A percentile compares a stretch with the other conserved stretches of the same genome.
Evolutionary conservation across 2,113 vertebrate genomes (phyloP).

Genomic region (Candoia aspera): DNA sequence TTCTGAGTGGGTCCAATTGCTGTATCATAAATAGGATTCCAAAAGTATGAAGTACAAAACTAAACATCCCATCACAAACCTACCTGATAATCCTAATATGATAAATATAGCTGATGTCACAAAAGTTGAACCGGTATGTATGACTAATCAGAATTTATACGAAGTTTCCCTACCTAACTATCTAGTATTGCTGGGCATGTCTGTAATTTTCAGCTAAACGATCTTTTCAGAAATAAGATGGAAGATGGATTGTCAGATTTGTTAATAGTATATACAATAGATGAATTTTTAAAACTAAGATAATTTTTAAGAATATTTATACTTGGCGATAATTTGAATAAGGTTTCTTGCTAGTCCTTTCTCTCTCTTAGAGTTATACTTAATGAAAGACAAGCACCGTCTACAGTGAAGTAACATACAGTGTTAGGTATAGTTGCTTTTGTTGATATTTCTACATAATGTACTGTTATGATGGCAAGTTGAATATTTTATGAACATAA

Average conservation of each 20-base stretch:
- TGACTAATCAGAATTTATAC: background rate
- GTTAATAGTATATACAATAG: background rate
- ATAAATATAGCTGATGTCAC: too few relatives aligned
- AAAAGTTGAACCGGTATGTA: too few relatives aligned
- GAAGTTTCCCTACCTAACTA: too few relatives aligned
- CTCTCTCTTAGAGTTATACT: constrained; percentile 8
- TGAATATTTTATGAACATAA: constrained; percentile 20
- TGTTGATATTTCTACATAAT: constrained; percentile 37
- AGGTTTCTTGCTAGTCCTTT: constrained; percentile 41
- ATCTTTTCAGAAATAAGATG: background rate
- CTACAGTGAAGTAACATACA: background rate
- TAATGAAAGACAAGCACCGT: constrained; percentile 36
- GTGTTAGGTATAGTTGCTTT: constrained; percentile 34
- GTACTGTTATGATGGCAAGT: constrained; percentile 8
- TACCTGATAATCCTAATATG: too few relatives aligned
- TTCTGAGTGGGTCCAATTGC: too few relatives aligned
- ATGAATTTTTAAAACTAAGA: constrained; percentile 25
- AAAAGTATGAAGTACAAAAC: too few relatives aligned
- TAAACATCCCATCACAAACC: too few relatives aligned
- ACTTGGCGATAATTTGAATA: constrained; percentile 43
- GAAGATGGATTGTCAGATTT: background rate
- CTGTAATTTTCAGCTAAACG: background rate
- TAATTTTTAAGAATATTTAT: constrained; percentile 41
- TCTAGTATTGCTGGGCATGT: background rate
- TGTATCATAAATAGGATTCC: too few relatives aligned